Evolutionary conservation across 2,797 vertebrate species (phyloP).

Genomic region (Trachops cirrhosus): DNA sequence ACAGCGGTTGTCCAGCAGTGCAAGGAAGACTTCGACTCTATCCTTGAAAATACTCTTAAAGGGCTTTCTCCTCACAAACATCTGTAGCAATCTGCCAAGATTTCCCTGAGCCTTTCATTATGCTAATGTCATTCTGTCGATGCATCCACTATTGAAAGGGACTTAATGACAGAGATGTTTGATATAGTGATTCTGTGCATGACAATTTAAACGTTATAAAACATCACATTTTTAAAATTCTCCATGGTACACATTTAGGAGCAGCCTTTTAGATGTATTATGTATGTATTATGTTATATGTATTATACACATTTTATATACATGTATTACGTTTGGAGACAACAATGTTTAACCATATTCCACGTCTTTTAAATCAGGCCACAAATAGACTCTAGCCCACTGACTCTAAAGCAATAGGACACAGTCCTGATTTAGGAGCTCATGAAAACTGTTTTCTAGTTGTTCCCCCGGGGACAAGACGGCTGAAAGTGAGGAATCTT

Average conservation of each 20-base stretch:
- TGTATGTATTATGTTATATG: not conserved
- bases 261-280: not conserved
- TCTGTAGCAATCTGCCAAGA: not conserved
- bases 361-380: not conserved
- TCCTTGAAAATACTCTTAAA: not conserved
- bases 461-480: not conserved
- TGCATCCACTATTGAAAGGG: not conserved
- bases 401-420: not conserved
- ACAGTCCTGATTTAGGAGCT: not conserved
- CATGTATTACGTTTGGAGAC: not conserved
- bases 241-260: not conserved
- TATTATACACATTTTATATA: not conserved
- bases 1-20: not conserved
- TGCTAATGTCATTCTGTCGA: not conserved
- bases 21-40: not conserved
- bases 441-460: not conserved
- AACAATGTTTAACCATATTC: not conserved
- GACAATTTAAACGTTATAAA: not conserved
- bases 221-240: not conserved
- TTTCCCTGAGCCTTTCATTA: slow-evolving; percentile 15
- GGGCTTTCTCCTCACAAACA: not conserved
- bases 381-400: not conserved
- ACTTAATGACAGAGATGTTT: slow-evolving; percentile 16
- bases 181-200: not conserved
- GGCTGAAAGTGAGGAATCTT: not conserved